A percentile compares a stretch with the other conserved stretches of the same genome.
Evolutionary conservation across 2,888 invertebrate genomes (phyloP).

Genomic region (Acanthacorydalis orientalis): DNA sequence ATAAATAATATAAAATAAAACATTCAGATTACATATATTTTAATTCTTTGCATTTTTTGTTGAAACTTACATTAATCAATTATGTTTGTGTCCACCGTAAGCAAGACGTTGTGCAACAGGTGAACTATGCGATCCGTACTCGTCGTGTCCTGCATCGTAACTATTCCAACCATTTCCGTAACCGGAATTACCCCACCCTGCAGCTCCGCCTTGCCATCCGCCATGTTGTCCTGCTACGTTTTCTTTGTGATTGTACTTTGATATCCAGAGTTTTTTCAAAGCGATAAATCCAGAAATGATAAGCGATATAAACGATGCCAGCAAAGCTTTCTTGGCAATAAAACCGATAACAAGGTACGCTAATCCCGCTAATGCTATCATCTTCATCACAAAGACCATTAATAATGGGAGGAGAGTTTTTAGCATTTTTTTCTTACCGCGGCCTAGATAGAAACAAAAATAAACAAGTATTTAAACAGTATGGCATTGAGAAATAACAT

Average conservation of each 20-base stretch:
- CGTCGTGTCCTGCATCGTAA: constrained; percentile 8
- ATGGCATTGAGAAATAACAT: not conserved
- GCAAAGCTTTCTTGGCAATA: constrained; percentile 45
- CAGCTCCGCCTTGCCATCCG: constrained; percentile 16
- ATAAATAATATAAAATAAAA: no score
- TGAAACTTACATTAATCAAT: not conserved
- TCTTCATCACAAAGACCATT: constrained; percentile 38
- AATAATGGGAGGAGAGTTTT: constrained; percentile 37
- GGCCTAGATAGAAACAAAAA: constrained; percentile 22
- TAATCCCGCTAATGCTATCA: constrained; percentile 33
- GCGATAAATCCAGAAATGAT: constrained; percentile 35
- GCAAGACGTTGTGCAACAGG: constrained; percentile 33
- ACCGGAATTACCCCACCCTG: constrained; percentile 1
- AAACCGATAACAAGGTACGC: constrained; percentile 38
- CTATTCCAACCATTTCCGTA: not conserved
- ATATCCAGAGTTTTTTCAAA: constrained; percentile 8
- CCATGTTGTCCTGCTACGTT: not conserved
- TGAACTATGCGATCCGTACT: constrained; percentile 30
- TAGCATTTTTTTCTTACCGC: constrained; percentile 36
- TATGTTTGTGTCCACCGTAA: constrained; percentile 28
- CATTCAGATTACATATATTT: no score
- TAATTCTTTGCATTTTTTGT: no score
- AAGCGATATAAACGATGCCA: constrained; percentile 39
- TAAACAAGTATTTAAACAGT: not conserved
- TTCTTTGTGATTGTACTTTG: not conserved